Evolutionary conservation across 2,888 invertebrate genomes (phyloP), one percentile per base, ranked within the genome.

Genomic region (Cotesia congregata): DNA sequence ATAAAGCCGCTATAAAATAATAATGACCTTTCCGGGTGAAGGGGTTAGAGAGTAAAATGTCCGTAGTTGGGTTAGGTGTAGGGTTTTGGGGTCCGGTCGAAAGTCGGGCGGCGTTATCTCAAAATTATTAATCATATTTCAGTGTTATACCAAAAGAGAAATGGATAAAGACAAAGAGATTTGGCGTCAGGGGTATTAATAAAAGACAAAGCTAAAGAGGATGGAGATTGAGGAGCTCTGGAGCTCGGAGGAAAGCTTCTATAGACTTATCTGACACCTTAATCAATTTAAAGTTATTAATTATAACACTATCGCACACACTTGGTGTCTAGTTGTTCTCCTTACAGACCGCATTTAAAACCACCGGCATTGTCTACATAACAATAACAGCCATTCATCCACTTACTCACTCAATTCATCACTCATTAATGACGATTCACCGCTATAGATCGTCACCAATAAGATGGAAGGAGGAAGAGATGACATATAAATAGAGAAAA

Each of bases 201-300:
- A 50, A 50, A 50, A 50, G 50, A 50, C 9, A 50, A 50, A 50
- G 50, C 50, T 50, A 50, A 50, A 50, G 50, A 50, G 50, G 50
- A 50, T 50, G 67, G 59, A 20, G 73, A 20, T 39, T 20, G 6
- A 73, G 40, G 67, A 30, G 30, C 30, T 30, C 30, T 30, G 30
- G 75, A 65, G 71, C 59, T 61, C 62, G 67, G 65, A 70, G 67
- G 74, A 78, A 72, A 75, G 67, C 84, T 85, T 86, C 87, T 86
- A 88, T 88, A 85, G 87, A 88, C 87, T 88, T 89, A 88, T 89
- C 88, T 88, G 88, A 88, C 88, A 87, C 88, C 87, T 88, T 89
- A 88, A 89, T 88, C 88, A 88, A 88, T 88, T 86, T 85, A 82
- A 83, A 85, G 85, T 88, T 86, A 88, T 85, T 85, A 86, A 85